A percentile compares a stretch with the other conserved stretches of the same genome.
Evolutionary conservation across 1,140 invertebrate species (phyloP).

Genomic region (Drosophila murphyi): DNA sequence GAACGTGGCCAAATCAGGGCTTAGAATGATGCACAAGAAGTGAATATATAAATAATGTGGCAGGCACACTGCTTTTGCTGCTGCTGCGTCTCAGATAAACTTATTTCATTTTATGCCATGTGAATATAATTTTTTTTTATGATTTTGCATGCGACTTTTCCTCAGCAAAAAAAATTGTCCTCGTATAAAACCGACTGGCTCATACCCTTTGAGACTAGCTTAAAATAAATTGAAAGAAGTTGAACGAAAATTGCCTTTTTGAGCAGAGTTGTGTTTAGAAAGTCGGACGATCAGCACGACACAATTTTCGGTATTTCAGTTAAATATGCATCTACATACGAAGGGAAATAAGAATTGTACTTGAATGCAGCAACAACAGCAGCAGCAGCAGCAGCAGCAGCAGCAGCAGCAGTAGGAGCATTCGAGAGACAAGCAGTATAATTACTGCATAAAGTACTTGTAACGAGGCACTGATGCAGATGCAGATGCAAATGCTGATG

Average conservation of each 20-base stretch:
- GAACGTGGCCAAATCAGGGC: slow-evolving; percentile 40
- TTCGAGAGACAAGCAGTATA: slow-evolving; percentile 72
- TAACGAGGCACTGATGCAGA: slow-evolving; percentile 55
- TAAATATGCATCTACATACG: slow-evolving; percentile 5
- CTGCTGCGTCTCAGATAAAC: slow-evolving; percentile 30
- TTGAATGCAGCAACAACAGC: slow-evolving; percentile 46
- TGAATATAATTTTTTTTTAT: slow-evolving; percentile 42
- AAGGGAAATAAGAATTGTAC: slow-evolving; percentile 64
- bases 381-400: slow-evolving; percentile 5
- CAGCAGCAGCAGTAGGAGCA: slow-evolving; percentile 22
- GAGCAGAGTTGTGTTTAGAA: too few relatives aligned
- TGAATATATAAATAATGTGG: slow-evolving; percentile 48
- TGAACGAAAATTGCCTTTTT: too few relatives aligned
- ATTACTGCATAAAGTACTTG: slow-evolving; percentile 83
- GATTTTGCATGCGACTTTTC: slow-evolving; percentile 55
- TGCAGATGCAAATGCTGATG: slow-evolving; percentile 41
- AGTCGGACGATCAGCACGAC: too few relatives aligned
- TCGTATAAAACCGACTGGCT: too few relatives aligned
- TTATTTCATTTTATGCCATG: slow-evolving; percentile 42
- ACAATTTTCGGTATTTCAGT: neutral
- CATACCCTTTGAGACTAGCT: too few relatives aligned
- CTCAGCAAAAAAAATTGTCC: slow-evolving; percentile 49
- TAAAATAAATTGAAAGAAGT: too few relatives aligned
- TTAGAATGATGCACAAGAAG: slow-evolving; percentile 35
- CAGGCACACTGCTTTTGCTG: slow-evolving; percentile 19